phyloP scores from a whole-genome alignment of 2,797 vertebrate species.

The Distichodus sexfasciatus region DNA sequence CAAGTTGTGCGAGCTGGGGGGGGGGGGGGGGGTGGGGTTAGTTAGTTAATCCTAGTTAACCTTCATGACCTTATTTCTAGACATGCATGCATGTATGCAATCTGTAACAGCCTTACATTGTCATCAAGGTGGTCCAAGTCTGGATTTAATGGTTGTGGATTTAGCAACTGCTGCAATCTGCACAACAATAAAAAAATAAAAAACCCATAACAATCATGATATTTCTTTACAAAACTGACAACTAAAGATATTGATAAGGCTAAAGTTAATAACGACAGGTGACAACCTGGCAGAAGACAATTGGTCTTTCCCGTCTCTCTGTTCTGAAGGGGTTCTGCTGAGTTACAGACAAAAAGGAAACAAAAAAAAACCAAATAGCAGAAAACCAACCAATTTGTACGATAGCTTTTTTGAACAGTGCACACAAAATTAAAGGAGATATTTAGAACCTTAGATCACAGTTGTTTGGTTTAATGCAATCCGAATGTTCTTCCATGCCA shows the following conservation, averaged over 20 bases:
- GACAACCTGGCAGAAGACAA: constrained; percentile 40
- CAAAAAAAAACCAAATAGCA: no score
- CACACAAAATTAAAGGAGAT: not conserved
- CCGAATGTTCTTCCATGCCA: not conserved
- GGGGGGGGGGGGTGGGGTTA: no score
- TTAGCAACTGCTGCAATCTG: constrained; percentile 72
- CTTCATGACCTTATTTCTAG: not conserved
- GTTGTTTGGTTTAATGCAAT: not conserved
- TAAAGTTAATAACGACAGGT: not conserved
- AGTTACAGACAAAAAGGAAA: no score
- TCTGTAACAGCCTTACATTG: constrained; percentile 17
- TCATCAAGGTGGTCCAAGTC: constrained; percentile 36
- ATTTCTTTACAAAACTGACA: not conserved
- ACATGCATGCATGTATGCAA: not conserved
- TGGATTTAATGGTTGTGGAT: constrained; percentile 60
- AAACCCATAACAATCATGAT: no score
- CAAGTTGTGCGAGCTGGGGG: no score
- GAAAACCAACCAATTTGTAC: no score
- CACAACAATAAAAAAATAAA: not conserved
- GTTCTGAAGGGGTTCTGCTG: constrained; percentile 1
- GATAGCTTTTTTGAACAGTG: no score
- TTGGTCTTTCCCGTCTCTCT: constrained; percentile 20
- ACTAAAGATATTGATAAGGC: no score
- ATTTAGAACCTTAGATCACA: constrained; percentile 4
- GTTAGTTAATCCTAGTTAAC: no score